Evolutionary conservation across 92 coral and sea anemone genomes (phyloP).

Genomic region (Porites rus): DNA sequence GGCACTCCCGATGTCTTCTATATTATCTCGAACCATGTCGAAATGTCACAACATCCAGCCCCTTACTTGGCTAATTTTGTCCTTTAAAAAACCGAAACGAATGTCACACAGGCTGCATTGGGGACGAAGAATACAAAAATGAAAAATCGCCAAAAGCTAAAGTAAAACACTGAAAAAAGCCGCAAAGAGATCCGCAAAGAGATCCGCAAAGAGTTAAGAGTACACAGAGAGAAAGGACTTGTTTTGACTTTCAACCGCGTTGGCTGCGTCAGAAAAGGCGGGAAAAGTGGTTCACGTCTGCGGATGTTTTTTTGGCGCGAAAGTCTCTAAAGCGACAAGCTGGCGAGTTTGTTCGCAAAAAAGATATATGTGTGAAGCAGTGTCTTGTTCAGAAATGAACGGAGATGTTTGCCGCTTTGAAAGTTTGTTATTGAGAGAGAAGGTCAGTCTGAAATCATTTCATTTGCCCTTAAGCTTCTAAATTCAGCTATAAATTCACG

Average conservation of each 20-base stretch:
- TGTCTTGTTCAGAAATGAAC: neutral
- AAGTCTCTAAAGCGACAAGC: neutral
- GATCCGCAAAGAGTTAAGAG: no score
- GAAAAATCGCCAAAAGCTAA: no score
- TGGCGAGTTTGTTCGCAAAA: neutral
- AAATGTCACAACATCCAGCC: neutral
- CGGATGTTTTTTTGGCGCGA: slow-evolving; percentile 15
- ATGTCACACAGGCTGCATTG: neutral
- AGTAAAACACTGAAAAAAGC: no score
- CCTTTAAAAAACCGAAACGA: neutral
- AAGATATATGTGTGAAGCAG: neutral
- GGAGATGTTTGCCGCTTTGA: neutral
- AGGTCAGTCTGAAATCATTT: neutral
- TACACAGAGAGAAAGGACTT: no score
- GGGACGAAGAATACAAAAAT: neutral
- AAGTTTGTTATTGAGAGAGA: neutral
- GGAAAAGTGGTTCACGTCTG: slow-evolving; percentile 18
- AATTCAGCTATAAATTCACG: no score
- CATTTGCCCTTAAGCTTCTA: no score
- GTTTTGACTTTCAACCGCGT: no score
- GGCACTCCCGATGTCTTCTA: slow-evolving; percentile 43
- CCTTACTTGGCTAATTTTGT: neutral
- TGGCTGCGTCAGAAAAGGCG: slow-evolving; percentile 16
- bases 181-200: no score
- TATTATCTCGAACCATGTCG: slow-evolving; percentile 20